These are phyloP conservation scores for Tridacna crocea DNA, from an alignment of 2,888 invertebrate species.

Conservation along the genomic window DNA sequence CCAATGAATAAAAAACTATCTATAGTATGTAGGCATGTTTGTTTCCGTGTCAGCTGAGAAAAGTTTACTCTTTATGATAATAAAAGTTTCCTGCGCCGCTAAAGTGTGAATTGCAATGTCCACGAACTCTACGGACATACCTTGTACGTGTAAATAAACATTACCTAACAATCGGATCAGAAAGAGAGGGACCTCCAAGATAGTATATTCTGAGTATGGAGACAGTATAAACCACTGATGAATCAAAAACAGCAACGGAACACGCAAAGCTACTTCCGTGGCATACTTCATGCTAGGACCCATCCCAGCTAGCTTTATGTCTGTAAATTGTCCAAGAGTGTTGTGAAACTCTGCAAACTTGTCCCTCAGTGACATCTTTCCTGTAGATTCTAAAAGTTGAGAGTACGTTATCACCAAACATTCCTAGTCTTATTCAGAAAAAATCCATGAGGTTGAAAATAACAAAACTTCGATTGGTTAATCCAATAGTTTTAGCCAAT, in stretches of 20 bases:
- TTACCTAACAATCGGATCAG: neutral
- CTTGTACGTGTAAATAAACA: neutral
- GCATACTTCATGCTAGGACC: slow-evolving; percentile 2
- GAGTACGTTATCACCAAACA: too few relatives aligned
- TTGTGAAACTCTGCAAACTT: neutral
- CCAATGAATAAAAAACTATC: too few relatives aligned
- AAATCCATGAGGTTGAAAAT: too few relatives aligned
- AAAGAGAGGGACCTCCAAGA: neutral
- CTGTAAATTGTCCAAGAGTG: neutral
- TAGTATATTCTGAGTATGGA: neutral
- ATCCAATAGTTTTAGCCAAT: too few relatives aligned
- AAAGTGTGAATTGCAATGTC: too few relatives aligned
- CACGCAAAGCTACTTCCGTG: neutral
- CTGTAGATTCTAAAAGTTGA: neutral
- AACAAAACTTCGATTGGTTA: too few relatives aligned
- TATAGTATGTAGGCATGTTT: too few relatives aligned
- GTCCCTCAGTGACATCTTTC: neutral
- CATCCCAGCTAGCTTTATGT: neutral
- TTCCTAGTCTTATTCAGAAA: too few relatives aligned
- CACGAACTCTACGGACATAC: too few relatives aligned
- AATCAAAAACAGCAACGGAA: neutral
- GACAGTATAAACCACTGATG: slow-evolving; percentile 7
- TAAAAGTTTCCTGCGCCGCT: too few relatives aligned
- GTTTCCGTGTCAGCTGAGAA: too few relatives aligned
- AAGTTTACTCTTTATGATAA: too few relatives aligned